These are phyloP conservation scores for Helicolenus hilgendorfi DNA, from an alignment of 2,797 vertebrate genomes.

Conservation along the genomic window DNA sequence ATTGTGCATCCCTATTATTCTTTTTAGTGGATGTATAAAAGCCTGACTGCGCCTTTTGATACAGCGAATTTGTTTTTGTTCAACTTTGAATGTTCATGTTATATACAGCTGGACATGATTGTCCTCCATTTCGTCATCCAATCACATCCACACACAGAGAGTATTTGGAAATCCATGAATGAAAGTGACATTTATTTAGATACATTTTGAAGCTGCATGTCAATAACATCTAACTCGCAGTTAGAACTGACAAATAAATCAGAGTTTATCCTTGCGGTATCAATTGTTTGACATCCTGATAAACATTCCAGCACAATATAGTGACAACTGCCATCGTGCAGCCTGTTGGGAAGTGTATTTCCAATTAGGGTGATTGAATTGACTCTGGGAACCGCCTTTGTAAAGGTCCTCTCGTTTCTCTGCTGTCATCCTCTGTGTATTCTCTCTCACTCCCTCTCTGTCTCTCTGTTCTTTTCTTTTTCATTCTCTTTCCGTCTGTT, in stretches of 20 bases:
- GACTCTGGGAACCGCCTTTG: constrained; percentile 18
- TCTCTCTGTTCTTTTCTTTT: neutral
- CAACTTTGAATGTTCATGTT: neutral
- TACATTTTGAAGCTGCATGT: neutral
- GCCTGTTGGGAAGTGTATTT: constrained; percentile 36
- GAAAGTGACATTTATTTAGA: neutral
- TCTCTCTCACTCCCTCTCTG: neutral
- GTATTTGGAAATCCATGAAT: neutral
- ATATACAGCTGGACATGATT: neutral
- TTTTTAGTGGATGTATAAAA: neutral
- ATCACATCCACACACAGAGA: neutral
- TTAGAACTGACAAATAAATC: neutral
- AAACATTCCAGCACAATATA: constrained; percentile 22
- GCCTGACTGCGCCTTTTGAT: neutral
- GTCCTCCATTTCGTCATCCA: neutral
- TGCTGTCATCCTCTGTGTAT: constrained; percentile 14
- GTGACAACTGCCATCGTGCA: constrained; percentile 31
- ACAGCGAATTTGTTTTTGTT: neutral
- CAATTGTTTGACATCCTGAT: constrained; percentile 2
- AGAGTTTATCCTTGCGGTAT: constrained; percentile 2
- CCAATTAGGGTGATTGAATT: constrained; percentile 43
- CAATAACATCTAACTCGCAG: neutral
- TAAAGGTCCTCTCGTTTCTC: constrained; percentile 7
- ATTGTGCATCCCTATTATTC: neutral
- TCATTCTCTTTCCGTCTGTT: constrained; percentile 12